Conservation (phyloP, 2,888 invertebrate species). For the Habrosyne pyritoides region DNA sequence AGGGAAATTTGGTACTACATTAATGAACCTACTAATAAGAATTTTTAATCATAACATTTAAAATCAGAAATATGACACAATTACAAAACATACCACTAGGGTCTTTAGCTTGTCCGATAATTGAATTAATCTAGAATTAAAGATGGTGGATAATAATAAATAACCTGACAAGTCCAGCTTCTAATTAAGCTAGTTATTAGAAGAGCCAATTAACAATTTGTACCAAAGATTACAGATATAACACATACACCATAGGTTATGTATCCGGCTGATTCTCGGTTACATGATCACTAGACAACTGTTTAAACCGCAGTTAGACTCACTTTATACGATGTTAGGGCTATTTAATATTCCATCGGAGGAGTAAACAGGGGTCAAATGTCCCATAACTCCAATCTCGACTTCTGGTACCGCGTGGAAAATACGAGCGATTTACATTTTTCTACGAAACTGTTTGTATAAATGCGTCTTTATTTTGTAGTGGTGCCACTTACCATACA, state of each 20-base stretch:
- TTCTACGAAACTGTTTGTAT: conserved; percentile 67
- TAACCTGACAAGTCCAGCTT: not conserved
- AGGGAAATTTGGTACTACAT: too few relatives aligned
- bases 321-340: conserved; percentile 36
- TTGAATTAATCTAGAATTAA: not conserved
- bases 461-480: conserved; percentile 57
- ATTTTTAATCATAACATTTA: too few relatives aligned
- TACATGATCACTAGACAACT: conserved; percentile 19
- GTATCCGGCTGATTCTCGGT: not conserved
- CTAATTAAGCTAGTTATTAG: not conserved
- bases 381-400: conserved; percentile 67
- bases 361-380: conserved; percentile 61
- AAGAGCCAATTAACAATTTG: not conserved
- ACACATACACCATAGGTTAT: not conserved
- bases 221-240: not conserved
- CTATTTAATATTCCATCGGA: conserved; percentile 68
- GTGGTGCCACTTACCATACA: conserved; percentile 55
- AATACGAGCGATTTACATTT: conserved; percentile 62
- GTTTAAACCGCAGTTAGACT: conserved; percentile 35
- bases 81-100: too few relatives aligned
- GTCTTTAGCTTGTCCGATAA: not conserved
- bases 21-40: too few relatives aligned
- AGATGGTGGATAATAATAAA: not conserved
- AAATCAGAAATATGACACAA: too few relatives aligned
- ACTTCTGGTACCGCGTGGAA: conserved; percentile 40